A percentile compares a stretch with the other conserved stretches of the same genome.
Evolutionary conservation across 2,113 vertebrate species (phyloP).

Genomic region (Orycteropus afer): DNA sequence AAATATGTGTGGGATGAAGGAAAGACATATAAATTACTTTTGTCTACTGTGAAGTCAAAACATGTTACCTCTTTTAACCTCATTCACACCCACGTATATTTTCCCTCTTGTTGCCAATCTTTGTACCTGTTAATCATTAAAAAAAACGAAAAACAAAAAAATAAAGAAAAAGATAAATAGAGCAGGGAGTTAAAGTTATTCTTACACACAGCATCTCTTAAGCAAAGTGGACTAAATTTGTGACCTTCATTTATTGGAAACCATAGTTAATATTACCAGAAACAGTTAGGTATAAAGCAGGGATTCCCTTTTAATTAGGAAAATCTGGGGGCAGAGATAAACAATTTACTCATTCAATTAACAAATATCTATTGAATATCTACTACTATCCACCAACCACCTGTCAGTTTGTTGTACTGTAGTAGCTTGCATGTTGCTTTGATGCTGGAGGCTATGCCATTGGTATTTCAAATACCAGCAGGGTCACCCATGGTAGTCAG

Average conservation of each 20-base stretch:
- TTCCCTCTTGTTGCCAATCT: background rate
- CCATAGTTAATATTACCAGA: background rate
- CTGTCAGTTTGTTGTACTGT: background rate
- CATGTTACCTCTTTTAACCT: background rate
- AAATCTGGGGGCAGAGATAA: background rate
- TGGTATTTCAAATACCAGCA: background rate
- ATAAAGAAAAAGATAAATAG: background rate
- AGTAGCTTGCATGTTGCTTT: background rate
- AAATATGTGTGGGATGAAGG: conserved; percentile 38
- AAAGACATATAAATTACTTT: conserved; percentile 53
- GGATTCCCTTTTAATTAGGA: conserved; percentile 29
- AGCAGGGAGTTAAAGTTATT: background rate
- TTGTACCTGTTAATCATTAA: background rate
- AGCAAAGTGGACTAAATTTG: conserved; percentile 34
- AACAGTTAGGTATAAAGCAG: background rate
- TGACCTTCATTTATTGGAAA: conserved; percentile 56
- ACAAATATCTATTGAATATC: background rate
- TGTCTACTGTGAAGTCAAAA: conserved; percentile 27
- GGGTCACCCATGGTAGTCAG: background rate
- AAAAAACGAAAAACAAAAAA: background rate
- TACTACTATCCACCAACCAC: background rate
- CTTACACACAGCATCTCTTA: background rate
- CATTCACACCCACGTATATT: background rate
- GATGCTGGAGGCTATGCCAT: background rate
- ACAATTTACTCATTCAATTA: background rate